Evolutionary conservation across 2,888 invertebrate genomes (phyloP).

Genomic region (Drosophila picticornis): DNA sequence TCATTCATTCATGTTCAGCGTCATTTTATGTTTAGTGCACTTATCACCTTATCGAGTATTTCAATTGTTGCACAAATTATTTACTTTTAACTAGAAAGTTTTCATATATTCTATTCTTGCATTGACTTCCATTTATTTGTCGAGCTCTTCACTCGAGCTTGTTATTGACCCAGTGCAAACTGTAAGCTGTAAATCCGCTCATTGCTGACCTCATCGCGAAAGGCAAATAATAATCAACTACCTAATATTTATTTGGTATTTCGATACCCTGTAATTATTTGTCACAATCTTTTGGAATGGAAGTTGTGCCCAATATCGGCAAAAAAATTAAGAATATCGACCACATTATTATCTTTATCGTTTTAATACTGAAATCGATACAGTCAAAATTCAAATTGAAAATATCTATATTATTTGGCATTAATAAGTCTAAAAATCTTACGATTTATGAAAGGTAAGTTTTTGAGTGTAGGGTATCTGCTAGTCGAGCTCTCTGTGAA

Average conservation of each 20-base stretch:
- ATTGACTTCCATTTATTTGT: conserved; percentile 8
- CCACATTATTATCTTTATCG: background rate
- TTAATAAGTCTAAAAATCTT: background rate
- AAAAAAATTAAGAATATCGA: background rate
- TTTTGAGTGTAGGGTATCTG: background rate
- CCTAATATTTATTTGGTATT: background rate
- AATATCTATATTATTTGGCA: background rate
- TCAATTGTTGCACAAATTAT: background rate
- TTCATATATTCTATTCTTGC: background rate
- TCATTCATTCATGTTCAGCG: background rate
- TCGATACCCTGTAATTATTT: background rate
- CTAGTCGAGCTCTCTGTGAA: background rate
- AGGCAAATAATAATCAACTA: conserved; percentile 40
- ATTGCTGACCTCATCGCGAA: conserved; percentile 35
- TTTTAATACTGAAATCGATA: background rate
- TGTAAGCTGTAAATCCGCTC: background rate
- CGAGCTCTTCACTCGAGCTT: conserved; percentile 13
- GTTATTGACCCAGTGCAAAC: conserved; percentile 34
- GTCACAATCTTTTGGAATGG: too few relatives aligned
- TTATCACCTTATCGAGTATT: background rate
- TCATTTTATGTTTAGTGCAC: background rate
- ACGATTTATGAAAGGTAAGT: background rate
- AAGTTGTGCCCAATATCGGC: background rate
- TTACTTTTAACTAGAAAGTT: background rate
- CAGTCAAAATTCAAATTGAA: background rate